phyloP scores from a whole-genome alignment of 37 sponge, comb jelly and placozoan genomes.

The Dysidea cf. avara region DNA sequence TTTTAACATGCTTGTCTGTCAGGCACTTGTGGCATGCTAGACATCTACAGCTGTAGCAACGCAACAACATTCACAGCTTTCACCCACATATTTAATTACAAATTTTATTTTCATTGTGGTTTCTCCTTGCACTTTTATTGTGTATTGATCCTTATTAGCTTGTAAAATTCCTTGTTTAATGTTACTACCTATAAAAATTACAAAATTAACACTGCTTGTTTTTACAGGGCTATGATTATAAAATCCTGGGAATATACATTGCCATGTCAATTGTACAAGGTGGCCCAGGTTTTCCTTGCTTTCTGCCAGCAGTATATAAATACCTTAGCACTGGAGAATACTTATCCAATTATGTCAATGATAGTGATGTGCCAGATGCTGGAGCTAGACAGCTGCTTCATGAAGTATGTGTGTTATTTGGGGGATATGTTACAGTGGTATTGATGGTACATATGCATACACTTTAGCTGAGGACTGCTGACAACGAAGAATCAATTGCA shows the following conservation, averaged over 20 bases:
- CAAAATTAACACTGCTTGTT: not conserved
- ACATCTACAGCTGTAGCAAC: no score
- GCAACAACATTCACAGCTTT: no score
- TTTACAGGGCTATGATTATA: slow-evolving; percentile 12
- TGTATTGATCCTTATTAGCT: no score
- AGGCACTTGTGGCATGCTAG: no score
- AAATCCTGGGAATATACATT: slow-evolving; percentile 10
- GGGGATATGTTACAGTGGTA: no score
- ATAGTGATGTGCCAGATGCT: not conserved
- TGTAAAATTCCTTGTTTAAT: no score
- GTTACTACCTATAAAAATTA: no score
- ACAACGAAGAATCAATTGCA: not conserved
- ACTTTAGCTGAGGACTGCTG: slow-evolving; percentile 2
- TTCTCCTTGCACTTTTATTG: not conserved
- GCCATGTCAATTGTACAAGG: slow-evolving; percentile 30
- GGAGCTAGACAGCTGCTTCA: not conserved
- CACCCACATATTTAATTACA: no score
- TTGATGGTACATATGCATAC: not conserved
- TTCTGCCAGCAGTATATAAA: slow-evolving; percentile 23
- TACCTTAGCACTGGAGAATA: slow-evolving; percentile 14
- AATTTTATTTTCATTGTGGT: no score
- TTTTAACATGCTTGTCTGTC: no score
- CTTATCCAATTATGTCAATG: not conserved
- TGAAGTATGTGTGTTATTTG: not conserved
- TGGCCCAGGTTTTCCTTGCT: slow-evolving; percentile 17